Base-by-base conservation (phyloP, 2,113 vertebrate genomes). In the Sylvia atricapilla region DNA sequence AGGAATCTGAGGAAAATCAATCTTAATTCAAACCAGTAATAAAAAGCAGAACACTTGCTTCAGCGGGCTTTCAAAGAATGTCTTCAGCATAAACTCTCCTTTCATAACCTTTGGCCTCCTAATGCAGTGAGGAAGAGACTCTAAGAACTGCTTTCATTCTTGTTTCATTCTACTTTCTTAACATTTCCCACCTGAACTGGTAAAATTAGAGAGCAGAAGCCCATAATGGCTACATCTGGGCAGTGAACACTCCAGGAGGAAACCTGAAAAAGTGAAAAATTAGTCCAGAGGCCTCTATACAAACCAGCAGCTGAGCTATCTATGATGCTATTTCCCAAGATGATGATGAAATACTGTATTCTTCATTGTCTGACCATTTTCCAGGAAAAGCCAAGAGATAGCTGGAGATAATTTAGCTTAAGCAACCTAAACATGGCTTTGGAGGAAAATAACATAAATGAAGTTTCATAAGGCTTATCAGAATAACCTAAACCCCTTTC, bases 1-100 rank as follows among this genome's bases (percentile, higher is more conserved):
- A 82, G 66, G 89, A 97, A 96, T 97, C 91, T 92, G 81, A 79
- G 84, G 86, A 96, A 97, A 97, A 98, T 98, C 98, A 96, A 97
- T 98, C 96, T 98, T 97, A 95, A 98, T 98, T 97, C 96, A 96
- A 96, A 87, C 75, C 90, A 95, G 95, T 96, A 96, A 97, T 97
- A 98, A 97, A 94, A 96, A 97, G 92, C 94, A 96, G 95, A 96
- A 95, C 80, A 82, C 73, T 94, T 94, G 69, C 74, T 95, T 95
- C 87, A 82, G 91, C 96, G 58, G 70, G 87, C 95, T 95, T 82
- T 80, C 90, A 85, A 91, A 93, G 81, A 93, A 95, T 85, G 92
- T 95, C 82, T 87, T 97, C 73, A 82, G 78, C 1, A 1, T 84
- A 77, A 97, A 91, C 89, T 80, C 94, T 94, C 86, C 87, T 93